These are phyloP conservation scores for Philotrypesis tridentata DNA, from an alignment of 1,140 invertebrate genomes.

Conservation along the genomic window DNA sequence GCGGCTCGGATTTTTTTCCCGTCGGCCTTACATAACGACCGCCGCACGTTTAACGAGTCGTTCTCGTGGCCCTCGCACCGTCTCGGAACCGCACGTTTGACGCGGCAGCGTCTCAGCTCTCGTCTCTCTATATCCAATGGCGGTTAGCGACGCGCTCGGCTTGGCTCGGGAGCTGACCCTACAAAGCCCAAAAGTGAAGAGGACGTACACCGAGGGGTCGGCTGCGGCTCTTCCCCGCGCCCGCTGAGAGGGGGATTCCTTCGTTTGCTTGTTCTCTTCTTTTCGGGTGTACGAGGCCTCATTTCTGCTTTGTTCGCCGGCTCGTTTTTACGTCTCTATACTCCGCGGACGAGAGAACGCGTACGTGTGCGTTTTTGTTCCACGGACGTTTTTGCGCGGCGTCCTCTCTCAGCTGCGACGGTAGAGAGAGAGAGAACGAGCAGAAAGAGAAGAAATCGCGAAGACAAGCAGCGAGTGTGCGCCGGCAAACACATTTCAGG, in stretches of 20 bases:
- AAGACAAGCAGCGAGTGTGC: too few relatives aligned
- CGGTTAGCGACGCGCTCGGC: background rate
- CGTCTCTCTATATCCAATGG: background rate
- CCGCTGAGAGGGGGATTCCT: too few relatives aligned
- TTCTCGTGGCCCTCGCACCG: background rate
- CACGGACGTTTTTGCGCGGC: too few relatives aligned
- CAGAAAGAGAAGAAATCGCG: too few relatives aligned
- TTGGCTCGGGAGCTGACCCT: constrained; percentile 18
- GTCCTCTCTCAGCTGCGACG: too few relatives aligned
- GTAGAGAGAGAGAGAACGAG: too few relatives aligned
- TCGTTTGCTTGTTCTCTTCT: background rate
- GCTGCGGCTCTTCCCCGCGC: too few relatives aligned
- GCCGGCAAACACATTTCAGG: too few relatives aligned
- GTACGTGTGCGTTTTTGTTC: too few relatives aligned
- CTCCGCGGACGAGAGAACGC: too few relatives aligned
- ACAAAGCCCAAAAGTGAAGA: constrained; percentile 21
- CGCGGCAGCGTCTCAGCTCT: constrained; percentile 46
- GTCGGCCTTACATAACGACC: constrained; percentile 38
- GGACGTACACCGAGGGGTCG: background rate
- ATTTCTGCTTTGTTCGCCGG: background rate
- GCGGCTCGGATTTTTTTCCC: constrained; percentile 22
- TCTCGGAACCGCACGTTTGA: constrained; percentile 32
- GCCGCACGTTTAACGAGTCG: constrained; percentile 38
- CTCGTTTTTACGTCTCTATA: too few relatives aligned
- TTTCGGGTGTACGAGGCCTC: background rate